Base-by-base conservation (phyloP, 2,797 vertebrate genomes). In the Bradypus variegatus region DNA sequence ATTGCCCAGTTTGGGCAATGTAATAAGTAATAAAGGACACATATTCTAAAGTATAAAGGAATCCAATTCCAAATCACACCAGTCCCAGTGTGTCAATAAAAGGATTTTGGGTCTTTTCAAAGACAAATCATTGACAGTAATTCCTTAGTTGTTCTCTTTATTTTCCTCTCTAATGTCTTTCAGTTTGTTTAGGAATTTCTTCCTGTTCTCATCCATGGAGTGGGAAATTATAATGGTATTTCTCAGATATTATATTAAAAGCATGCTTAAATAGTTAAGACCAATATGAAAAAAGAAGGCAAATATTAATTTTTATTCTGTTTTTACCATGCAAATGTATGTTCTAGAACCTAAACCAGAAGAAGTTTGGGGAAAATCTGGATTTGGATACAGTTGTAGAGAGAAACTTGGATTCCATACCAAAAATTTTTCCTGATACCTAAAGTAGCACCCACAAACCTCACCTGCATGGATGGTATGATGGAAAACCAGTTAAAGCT, bases 381-480 rank as follows among this genome's bases (percentile, higher is more conserved):
- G 31, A 94, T 73, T 62, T 90, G 38, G 31, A 67, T 29, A 53
- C 2, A 41, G n/a, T 78, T 53, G 31, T 9, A 29, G 62, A 81
- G 88, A 41, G 77, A 86, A 11, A 33, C 45, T 67, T 38, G 10
- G 15, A 13, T 33, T 73, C 78, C 3, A 19, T 13, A 29, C 23
- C 23, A 60, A 81, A 67, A 53, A 41, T 94, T 45, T 83, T 45
- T 33, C 45, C 15, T n/a, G 9, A 55, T 67, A 16, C 69, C 76
- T 50, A 15, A 67, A 48, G 16, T 11, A 13, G 33, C 29, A 23
- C 7, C 89, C 16, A 48, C 19, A 87, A 21, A 33, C 4, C 31
- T 45, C 41, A 50, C 84, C 33, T 12, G 13, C 2, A 7, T 18
- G 10, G 33, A 27, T 0, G 1, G 3, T 8, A 21, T 38, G n/a